Base-by-base conservation (phyloP, 2,113 vertebrate genomes). In the Brachypteracias leptosomus region DNA sequence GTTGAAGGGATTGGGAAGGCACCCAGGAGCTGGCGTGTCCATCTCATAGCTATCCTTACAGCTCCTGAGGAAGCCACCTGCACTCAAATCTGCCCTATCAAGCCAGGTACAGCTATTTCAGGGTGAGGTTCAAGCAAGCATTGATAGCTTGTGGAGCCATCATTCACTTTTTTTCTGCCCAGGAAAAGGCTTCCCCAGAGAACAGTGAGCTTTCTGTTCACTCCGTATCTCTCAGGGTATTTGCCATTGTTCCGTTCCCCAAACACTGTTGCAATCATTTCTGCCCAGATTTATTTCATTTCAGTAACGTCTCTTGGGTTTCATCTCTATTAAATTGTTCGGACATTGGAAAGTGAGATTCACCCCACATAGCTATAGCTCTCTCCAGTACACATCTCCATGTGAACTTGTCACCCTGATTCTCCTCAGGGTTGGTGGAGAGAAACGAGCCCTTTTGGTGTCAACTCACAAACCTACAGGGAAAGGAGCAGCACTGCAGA, bases 211-310 rank as follows among this genome's bases (percentile, higher is more conserved):
- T n/a, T 88, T 89, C 68, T 85, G 78, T 44, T 6, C 1, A 63
- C 78, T 71, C 90, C 2, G 0, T 40, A 65, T 83, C 70, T 93
- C 81, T 74, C 55, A 67, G 68, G 72, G 59, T 79, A 71, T 70
- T 25, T 0, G 1, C 68, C 74, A 47, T 20, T 76, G 19, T 67
- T 82, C 88, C 73, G 31, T 82, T 95, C 80, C 92, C 79, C n/a
- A 77, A 80, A 83, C 11, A 2, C 93, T 6, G 1, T 28, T 86
- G 80, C 59, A 95, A 93, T 95, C 29, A 92, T 90, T 95, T 95
- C 90, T 92, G 65, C 86, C 75, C 90, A 83, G 72, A 84, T 90
- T 80, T 94, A 88, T 93, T 91, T 92, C 80, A 84, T 90, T 92
- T 92, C 83, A 70, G 38, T 16, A 76, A 62, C 0, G 26, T 73